These are phyloP conservation scores for Thumatha senex DNA, from an alignment of 2,888 invertebrate genomes.

Conservation along the genomic window DNA sequence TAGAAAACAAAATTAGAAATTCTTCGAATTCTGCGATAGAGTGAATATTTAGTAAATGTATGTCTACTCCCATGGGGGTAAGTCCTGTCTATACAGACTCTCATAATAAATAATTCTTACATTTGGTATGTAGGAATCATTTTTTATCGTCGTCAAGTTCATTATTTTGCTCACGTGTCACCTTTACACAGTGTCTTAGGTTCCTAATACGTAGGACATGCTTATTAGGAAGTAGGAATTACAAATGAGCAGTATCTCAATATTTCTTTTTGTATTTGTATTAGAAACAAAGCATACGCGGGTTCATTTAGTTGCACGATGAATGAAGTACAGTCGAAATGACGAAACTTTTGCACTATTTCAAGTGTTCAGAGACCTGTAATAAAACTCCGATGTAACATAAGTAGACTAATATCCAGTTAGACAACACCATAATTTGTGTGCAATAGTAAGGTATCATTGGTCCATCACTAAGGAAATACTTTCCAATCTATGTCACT, in stretches of 20 bases:
- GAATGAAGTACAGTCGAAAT: background rate
- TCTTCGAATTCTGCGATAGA: too few relatives aligned
- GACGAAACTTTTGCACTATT: background rate
- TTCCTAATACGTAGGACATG: background rate
- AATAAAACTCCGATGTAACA: slow-evolving; percentile 24
- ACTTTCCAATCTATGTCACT: slow-evolving; percentile 72
- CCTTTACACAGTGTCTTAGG: background rate
- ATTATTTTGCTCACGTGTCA: background rate
- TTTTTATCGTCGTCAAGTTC: background rate
- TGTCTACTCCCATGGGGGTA: too few relatives aligned
- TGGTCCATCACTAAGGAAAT: slow-evolving; percentile 63
- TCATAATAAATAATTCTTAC: too few relatives aligned
- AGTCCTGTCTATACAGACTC: too few relatives aligned
- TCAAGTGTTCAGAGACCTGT: slow-evolving; percentile 8
- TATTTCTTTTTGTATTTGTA: background rate
- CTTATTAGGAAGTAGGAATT: background rate
- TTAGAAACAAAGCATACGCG: too few relatives aligned
- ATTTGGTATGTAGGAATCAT: too few relatives aligned
- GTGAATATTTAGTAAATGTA: too few relatives aligned
- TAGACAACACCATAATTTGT: slow-evolving; percentile 54
- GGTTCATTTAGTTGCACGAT: too few relatives aligned
- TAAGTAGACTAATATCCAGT: slow-evolving; percentile 37
- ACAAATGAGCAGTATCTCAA: too few relatives aligned
- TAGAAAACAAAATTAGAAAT: too few relatives aligned
- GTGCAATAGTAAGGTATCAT: slow-evolving; percentile 48